A percentile compares a stretch with the other conserved stretches of the same genome.
These are phyloP conservation scores for Cephalophus harveyi DNA, from an alignment of 2,113 vertebrate species.

Conservation along the genomic window DNA sequence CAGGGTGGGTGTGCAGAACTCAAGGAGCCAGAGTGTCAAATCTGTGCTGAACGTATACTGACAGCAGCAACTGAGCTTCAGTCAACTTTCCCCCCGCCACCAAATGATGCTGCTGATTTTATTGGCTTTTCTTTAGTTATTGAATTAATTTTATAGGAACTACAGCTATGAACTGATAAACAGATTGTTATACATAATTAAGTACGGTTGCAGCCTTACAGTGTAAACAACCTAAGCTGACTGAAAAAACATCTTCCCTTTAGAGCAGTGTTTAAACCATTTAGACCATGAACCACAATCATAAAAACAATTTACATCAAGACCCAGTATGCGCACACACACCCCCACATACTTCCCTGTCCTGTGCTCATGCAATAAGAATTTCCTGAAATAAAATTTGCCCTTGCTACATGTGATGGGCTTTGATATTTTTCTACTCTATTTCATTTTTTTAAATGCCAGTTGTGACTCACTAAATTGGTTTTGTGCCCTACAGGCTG, in stretches of 20 bases:
- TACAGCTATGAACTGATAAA: not conserved
- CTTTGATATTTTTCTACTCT: not conserved
- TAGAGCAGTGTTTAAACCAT: not conserved
- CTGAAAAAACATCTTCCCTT: not conserved
- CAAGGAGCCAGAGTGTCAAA: not conserved
- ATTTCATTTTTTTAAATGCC: not conserved
- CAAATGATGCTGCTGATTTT: not conserved
- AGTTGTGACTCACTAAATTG: not conserved
- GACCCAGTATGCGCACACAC: not conserved
- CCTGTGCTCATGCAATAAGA: not conserved
- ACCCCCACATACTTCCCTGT: not conserved
- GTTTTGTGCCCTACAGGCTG: not conserved
- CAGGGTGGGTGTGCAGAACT: not conserved
- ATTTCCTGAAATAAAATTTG: slow-evolving; percentile 9
- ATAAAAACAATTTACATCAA: slow-evolving; percentile 10
- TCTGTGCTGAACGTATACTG: not conserved
- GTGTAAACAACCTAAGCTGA: slow-evolving; percentile 8
- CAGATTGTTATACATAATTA: not conserved
- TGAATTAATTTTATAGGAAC: not conserved
- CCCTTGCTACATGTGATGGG: not conserved
- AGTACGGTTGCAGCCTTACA: not conserved
- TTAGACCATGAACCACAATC: not conserved
- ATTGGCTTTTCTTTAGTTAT: not conserved
- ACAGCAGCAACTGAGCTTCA: not conserved
- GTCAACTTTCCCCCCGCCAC: not conserved